Evolutionary conservation across 2,113 vertebrate genomes (phyloP).

Genomic region (Philantomba maxwellii): DNA sequence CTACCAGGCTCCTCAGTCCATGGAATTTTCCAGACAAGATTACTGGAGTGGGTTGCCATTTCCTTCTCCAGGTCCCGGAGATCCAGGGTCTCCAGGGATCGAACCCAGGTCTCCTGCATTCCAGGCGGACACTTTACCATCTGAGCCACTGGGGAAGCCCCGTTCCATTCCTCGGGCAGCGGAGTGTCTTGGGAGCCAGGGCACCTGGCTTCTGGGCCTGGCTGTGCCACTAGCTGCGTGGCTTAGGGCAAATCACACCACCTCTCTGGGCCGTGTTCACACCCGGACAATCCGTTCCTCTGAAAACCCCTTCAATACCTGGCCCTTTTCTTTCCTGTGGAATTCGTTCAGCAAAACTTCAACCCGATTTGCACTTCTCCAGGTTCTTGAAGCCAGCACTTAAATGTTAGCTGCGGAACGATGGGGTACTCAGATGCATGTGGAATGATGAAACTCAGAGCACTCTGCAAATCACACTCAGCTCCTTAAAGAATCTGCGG

Average conservation of each 20-base stretch:
- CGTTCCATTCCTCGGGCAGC: constrained; percentile 58
- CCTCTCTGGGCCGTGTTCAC: constrained; percentile 49
- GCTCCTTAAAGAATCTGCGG: not conserved
- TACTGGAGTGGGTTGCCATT: not conserved
- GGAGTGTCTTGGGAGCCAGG: constrained; percentile 39
- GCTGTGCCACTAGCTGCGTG: constrained; percentile 60
- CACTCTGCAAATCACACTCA: not conserved
- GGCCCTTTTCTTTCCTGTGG: not conserved
- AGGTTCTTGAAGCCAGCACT: not conserved
- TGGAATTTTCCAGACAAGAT: not conserved
- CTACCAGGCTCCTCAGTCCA: not conserved
- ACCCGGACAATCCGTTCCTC: not conserved
- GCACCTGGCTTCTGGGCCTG: constrained; percentile 59
- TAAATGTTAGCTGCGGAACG: not conserved
- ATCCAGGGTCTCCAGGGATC: too few relatives aligned
- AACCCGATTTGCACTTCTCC: not conserved
- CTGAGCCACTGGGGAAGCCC: not conserved
- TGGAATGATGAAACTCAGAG: too few relatives aligned
- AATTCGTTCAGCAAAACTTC: not conserved
- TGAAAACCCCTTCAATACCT: not conserved
- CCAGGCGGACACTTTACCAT: not conserved
- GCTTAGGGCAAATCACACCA: constrained; percentile 54
- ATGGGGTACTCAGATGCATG: too few relatives aligned
- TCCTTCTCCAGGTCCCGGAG: not conserved
- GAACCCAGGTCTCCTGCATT: not conserved